A percentile compares a stretch with the other conserved stretches of the same genome.
These are phyloP conservation scores for Cygnus buccinator DNA, from an alignment of 2,113 vertebrate genomes.

Conservation along the genomic window DNA sequence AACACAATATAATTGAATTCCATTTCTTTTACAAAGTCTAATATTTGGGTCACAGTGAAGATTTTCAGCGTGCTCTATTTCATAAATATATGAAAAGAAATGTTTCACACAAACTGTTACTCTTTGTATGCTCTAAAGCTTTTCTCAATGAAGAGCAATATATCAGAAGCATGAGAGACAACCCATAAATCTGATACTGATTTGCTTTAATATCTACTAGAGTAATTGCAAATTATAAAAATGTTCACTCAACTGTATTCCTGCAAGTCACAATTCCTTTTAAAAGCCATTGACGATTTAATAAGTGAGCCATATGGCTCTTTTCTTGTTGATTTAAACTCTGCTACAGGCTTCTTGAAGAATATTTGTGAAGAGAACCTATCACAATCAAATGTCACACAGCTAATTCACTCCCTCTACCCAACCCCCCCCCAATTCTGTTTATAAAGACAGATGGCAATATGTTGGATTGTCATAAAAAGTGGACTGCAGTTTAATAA, in stretches of 20 bases:
- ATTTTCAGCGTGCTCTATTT: not conserved
- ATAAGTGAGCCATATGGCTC: slow-evolving; percentile 26
- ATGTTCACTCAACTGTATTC: not conserved
- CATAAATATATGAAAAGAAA: not conserved
- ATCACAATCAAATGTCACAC: not conserved
- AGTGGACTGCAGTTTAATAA: not conserved
- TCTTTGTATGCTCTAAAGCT: not conserved
- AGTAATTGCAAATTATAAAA: not conserved
- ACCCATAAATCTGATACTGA: not conserved
- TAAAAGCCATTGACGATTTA: slow-evolving; percentile 43
- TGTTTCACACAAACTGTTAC: not conserved
- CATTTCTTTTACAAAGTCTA: not conserved
- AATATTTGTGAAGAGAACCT: slow-evolving; percentile 23
- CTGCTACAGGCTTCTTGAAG: not conserved
- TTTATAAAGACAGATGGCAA: slow-evolving; percentile 54
- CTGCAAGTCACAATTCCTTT: slow-evolving; percentile 11
- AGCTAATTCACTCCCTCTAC: not conserved
- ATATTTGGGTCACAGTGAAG: not conserved
- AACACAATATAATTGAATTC: not conserved
- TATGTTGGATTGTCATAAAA: slow-evolving; percentile 11
- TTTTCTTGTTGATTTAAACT: slow-evolving; percentile 44
- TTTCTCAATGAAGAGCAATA: not conserved
- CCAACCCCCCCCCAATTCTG: not conserved
- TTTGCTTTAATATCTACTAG: slow-evolving; percentile 12
- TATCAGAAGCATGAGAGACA: not conserved